Evolutionary conservation across 1,140 invertebrate species (phyloP).

Genomic region (Trissolcus basalis): DNA sequence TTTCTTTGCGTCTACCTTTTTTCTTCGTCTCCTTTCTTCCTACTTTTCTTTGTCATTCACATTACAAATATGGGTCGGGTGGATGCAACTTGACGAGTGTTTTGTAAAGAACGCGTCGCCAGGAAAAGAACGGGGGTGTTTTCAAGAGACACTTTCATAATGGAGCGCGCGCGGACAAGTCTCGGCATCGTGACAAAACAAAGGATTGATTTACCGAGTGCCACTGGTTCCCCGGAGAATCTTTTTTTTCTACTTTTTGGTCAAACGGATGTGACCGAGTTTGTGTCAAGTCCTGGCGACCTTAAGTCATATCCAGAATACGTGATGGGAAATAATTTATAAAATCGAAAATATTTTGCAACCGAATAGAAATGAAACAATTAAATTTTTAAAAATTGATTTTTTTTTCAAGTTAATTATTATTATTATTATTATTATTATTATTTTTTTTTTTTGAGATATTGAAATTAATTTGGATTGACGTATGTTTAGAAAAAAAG

Average conservation of each 20-base stretch:
- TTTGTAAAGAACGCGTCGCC: conserved; percentile 49
- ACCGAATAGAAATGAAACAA: background rate
- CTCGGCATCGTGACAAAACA: conserved; percentile 53
- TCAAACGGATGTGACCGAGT: conserved; percentile 20
- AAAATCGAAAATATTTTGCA: too few species aligned
- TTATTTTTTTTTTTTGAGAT: too few species aligned
- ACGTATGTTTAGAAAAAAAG: too few species aligned
- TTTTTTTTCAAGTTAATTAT: too few species aligned
- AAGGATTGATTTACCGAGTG: conserved; percentile 58
- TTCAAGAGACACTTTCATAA: conserved; percentile 58
- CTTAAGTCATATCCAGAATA: too few species aligned
- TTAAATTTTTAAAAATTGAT: too few species aligned
- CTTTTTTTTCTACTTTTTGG: conserved; percentile 1
- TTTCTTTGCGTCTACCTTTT: conserved; percentile 2
- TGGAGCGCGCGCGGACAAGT: conserved; percentile 49
- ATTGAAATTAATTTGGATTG: too few species aligned
- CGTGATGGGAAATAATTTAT: too few species aligned
- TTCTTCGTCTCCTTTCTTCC: conserved; percentile 10
- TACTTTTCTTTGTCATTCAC: background rate
- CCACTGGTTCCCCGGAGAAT: conserved; percentile 6
- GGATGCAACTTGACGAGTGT: conserved; percentile 40
- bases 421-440: too few species aligned
- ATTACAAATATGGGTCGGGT: conserved; percentile 39
- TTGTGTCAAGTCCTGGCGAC: conserved; percentile 5
- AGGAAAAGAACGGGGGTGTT: conserved; percentile 33